Evolutionary conservation across 2,797 vertebrate genomes (phyloP).

Genomic region (Acrossocheilus wenchowensis): DNA sequence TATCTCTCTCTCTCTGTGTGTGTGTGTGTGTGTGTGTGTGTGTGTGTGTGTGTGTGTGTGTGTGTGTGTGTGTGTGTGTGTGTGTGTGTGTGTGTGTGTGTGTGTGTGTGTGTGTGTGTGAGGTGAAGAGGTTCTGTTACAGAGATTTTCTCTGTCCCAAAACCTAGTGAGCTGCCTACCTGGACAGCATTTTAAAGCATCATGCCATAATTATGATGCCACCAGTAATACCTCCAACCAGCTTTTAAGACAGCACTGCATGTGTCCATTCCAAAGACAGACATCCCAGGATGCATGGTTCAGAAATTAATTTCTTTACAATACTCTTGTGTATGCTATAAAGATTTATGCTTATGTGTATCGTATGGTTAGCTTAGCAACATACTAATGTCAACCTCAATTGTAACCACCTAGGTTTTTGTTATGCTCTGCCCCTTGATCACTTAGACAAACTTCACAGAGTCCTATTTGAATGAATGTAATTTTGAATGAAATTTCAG

Average conservation of each 20-base stretch:
- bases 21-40: no score
- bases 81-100: no score
- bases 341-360: not conserved
- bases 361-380: not conserved
- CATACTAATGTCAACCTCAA: not conserved
- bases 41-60: no score
- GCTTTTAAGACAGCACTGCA: not conserved
- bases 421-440: not conserved
- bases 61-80: no score
- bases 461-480: not conserved
- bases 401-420: not conserved
- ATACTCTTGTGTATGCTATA: not conserved
- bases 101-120: no score
- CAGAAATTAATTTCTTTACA: not conserved
- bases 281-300: not conserved
- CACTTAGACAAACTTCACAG: not conserved
- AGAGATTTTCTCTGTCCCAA: conserved; percentile 2
- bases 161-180: not conserved
- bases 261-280: not conserved
- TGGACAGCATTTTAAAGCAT: not conserved
- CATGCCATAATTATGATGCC: not conserved
- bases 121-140: conserved; percentile 2
- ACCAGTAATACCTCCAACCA: not conserved
- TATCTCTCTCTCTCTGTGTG: not conserved
- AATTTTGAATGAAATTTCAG: not conserved